Evolutionary conservation across 2,113 vertebrate genomes (phyloP), one percentile per base, ranked within the genome.

Genomic region (Sinocyclocheilus anshuiensis): DNA sequence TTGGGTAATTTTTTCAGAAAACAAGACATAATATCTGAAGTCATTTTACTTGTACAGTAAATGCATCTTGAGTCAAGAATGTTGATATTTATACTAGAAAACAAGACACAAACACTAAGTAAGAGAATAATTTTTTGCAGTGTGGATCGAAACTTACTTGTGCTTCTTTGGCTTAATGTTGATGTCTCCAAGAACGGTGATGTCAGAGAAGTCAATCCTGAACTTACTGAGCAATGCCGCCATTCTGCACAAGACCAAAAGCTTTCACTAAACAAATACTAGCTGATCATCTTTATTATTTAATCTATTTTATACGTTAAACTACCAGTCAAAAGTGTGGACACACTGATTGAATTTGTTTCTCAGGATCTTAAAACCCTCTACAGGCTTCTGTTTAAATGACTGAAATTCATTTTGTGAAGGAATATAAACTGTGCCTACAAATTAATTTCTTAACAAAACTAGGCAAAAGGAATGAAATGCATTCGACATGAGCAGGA

Each of bases 81-180:
- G 26, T 26, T 26, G 26, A 26, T 26, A 26, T 26, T 26, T 26
- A 26, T 26, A 26, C 26, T 26, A 26, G 26, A 26, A 26, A 1
- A 26, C 26, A 26, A 26, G 26, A 33, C 29, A 33, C 29, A 33
- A 33, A 33, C 29, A 33, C 29, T 33, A 33, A 33, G 29, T 33
- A 33, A 33, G 29, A 33, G 29, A 33, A 33, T 33, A 0, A 33
- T 33, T 33, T 33, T 33, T 33, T 33, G 29, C 3, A 3, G 29
- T 33, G 29, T 33, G 6, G 63, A 24, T 77, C 94, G 1, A 7
- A 13, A 61, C 75, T 95, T 96, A 99, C 98, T 97, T 98, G 94
- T 98, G 96, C 91, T 98, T 98, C 93, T 98, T 96, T 93, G 98
- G 97, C 93, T 98, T 99, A 89, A 96, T 98, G 93, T 99, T 99